Evolutionary conservation across 2,888 invertebrate genomes (phyloP).

Genomic region (Drosophila percnosoma): DNA sequence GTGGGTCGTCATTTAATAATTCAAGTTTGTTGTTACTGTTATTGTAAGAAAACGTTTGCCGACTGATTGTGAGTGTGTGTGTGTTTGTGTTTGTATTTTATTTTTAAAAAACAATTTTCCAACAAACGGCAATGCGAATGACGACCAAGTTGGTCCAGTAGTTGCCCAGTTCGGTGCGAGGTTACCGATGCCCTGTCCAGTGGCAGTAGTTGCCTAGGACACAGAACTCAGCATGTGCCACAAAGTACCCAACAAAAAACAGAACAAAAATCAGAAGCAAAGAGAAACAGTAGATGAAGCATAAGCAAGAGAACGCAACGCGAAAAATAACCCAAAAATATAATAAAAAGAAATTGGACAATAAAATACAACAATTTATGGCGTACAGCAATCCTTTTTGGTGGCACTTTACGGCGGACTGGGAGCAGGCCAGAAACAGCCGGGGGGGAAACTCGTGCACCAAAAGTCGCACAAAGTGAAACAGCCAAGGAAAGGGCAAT

Average conservation of each 20-base stretch:
- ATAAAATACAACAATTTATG: constrained; percentile 80
- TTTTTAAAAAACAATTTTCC: constrained; percentile 72
- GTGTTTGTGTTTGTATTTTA: constrained; percentile 45
- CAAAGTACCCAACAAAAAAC: constrained; percentile 56
- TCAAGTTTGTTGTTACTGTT: constrained; percentile 55
- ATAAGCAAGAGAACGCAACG: constrained; percentile 69
- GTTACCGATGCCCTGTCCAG: constrained; percentile 23
- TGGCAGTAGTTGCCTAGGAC: constrained; percentile 39
- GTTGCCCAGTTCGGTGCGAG: constrained; percentile 8
- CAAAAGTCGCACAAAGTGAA: constrained; percentile 60
- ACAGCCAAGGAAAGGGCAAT: constrained; percentile 1
- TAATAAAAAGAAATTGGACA: constrained; percentile 81
- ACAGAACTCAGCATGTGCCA: constrained; percentile 71
- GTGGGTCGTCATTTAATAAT: constrained; percentile 72
- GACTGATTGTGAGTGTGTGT: constrained; percentile 10
- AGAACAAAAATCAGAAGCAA: constrained; percentile 46
- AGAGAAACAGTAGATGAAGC: constrained; percentile 71
- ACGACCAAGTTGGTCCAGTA: constrained; percentile 61
- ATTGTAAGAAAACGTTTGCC: constrained; percentile 44
- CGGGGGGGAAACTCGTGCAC: constrained; percentile 26
- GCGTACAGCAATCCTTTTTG: constrained; percentile 76
- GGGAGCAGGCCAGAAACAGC: constrained; percentile 12
- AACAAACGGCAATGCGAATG: constrained; percentile 68
- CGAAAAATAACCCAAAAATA: constrained; percentile 69
- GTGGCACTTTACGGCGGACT: constrained; percentile 63